phyloP scores from a whole-genome alignment of 2,888 invertebrate genomes.

The Acanthococcus lagerstroemiae region DNA sequence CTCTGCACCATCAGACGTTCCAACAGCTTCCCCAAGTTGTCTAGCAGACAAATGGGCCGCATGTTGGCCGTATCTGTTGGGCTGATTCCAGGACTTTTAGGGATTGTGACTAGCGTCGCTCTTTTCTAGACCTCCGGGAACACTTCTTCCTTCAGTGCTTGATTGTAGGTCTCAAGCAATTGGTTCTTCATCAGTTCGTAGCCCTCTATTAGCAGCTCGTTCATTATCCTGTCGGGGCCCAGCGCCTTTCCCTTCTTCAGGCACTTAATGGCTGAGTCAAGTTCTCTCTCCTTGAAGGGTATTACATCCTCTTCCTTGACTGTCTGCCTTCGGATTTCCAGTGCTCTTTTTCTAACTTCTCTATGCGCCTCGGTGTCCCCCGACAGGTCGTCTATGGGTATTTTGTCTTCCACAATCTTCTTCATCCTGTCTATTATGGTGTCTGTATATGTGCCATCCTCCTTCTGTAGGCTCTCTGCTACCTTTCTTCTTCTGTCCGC shows the following conservation, averaged over 20 bases:
- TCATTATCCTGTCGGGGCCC: not conserved
- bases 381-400: not conserved
- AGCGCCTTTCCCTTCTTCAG: not conserved
- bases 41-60: too few species aligned
- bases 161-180: not conserved
- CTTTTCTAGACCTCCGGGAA: not conserved
- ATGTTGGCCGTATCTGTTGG: too few species aligned
- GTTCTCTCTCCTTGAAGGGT: not conserved
- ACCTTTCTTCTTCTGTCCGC: too few species aligned
- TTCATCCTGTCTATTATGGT: too few species aligned
- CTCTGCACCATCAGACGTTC: too few species aligned
- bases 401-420: too few species aligned
- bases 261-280: not conserved
- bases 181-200: not conserved
- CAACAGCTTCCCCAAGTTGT: too few species aligned
- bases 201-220: not conserved
- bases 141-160: not conserved
- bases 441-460: too few species aligned
- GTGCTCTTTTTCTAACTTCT: not conserved
- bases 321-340: not conserved
- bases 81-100: too few species aligned
- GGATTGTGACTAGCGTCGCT: not conserved
- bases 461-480: not conserved
- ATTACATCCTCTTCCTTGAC: not conserved
- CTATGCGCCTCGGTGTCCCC: not conserved